A percentile compares a stretch with the other conserved stretches of the same genome.
Evolutionary conservation across 1,140 invertebrate genomes (phyloP).

Genomic region (Stegodyphus dumicola): DNA sequence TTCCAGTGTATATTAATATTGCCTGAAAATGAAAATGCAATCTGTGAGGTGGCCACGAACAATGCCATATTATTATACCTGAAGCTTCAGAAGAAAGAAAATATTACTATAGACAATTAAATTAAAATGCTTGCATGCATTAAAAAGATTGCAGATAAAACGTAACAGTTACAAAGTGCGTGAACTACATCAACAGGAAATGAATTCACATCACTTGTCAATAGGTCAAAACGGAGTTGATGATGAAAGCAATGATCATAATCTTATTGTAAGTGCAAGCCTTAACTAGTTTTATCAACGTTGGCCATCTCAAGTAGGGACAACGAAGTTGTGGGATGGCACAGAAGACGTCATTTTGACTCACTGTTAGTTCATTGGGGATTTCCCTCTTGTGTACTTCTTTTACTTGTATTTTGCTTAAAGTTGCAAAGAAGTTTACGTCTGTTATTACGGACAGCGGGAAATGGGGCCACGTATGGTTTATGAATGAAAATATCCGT

Average conservation of each 20-base stretch:
- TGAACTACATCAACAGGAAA: conserved; percentile 36
- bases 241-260: conserved; percentile 18
- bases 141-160: background rate
- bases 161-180: background rate
- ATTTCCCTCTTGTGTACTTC: background rate
- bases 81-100: too few relatives aligned
- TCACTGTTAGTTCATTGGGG: background rate
- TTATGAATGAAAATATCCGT: too few relatives aligned
- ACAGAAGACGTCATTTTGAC: background rate
- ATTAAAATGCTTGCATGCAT: too few relatives aligned
- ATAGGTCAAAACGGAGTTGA: conserved; percentile 14
- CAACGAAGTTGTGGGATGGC: background rate
- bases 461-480: background rate
- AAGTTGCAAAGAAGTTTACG: background rate
- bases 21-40: too few relatives aligned
- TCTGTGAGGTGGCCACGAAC: too few relatives aligned
- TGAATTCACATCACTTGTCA: conserved; percentile 16
- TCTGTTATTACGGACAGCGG: background rate
- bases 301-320: background rate
- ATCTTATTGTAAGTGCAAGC: conserved; percentile 2
- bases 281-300: background rate
- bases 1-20: too few relatives aligned
- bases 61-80: too few relatives aligned
- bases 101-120: too few relatives aligned
- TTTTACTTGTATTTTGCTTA: background rate